A percentile compares a stretch with the other conserved stretches of the same genome.
Conservation (phyloP, 2,113 vertebrate species). For the Entelurus aequoreus region DNA sequence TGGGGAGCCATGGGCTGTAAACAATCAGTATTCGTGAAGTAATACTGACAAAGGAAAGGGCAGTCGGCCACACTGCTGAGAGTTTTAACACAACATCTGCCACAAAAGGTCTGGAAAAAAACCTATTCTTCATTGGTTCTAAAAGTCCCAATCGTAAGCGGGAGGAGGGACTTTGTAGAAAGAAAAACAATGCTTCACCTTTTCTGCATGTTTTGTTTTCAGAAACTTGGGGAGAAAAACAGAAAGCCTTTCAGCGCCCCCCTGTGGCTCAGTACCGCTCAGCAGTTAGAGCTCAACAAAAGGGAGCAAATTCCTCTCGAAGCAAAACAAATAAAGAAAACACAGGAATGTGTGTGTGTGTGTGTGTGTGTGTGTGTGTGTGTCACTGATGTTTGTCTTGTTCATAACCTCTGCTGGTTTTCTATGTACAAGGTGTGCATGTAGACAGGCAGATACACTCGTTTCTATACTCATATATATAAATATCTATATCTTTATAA, state of each 20-base stretch:
- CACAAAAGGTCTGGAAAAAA: slow-evolving; percentile 52
- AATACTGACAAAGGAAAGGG: slow-evolving; percentile 78
- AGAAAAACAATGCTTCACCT: slow-evolving; percentile 61
- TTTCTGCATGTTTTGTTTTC: slow-evolving; percentile 52
- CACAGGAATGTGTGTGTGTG: slow-evolving; percentile 78
- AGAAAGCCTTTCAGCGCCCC: slow-evolving; percentile 74
- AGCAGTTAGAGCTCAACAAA: slow-evolving; percentile 74
- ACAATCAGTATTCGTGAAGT: slow-evolving; percentile 76
- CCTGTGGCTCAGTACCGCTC: slow-evolving; percentile 81
- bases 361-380: no score
- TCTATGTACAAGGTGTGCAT: slow-evolving; percentile 68
- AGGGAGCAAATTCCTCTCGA: slow-evolving; percentile 70
- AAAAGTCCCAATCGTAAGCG: slow-evolving; percentile 88
- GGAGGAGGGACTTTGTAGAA: slow-evolving; percentile 57
- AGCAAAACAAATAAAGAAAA: slow-evolving; percentile 31
- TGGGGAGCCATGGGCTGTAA: slow-evolving; percentile 75
- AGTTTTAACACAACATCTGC: slow-evolving; percentile 54
- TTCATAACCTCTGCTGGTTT: slow-evolving; percentile 74
- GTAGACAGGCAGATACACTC: slow-evolving; percentile 67
- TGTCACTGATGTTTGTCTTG: slow-evolving; percentile 48
- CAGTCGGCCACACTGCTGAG: slow-evolving; percentile 78
- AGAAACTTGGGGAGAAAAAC: slow-evolving; percentile 79
- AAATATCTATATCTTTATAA: slow-evolving; percentile 65
- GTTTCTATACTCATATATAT: slow-evolving; percentile 56
- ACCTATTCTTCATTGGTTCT: slow-evolving; percentile 71